These are phyloP conservation scores for Trichonephila clavipes DNA, from an alignment of 1,140 invertebrate genomes.

Conservation along the genomic window DNA sequence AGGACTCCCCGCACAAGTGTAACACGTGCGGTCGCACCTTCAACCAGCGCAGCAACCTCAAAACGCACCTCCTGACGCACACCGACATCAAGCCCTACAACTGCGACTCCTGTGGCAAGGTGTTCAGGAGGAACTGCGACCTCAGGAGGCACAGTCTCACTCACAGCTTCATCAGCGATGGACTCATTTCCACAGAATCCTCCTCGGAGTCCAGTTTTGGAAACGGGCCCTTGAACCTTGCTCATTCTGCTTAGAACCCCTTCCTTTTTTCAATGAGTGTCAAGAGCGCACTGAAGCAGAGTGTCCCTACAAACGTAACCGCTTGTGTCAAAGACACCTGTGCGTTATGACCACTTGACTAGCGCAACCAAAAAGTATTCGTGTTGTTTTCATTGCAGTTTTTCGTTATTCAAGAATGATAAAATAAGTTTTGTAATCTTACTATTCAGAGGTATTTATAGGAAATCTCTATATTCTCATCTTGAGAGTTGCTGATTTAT, in stretches of 20 bases:
- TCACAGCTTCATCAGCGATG: conserved; percentile 85
- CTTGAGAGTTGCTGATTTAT: no score
- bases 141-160: conserved; percentile 88
- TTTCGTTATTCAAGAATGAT: no score
- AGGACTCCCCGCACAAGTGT: conserved; percentile 93
- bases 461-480: no score
- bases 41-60: conserved; percentile 93
- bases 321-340: background rate
- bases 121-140: conserved; percentile 80
- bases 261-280: no score
- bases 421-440: no score
- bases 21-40: conserved; percentile 89
- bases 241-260: background rate
- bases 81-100: conserved; percentile 93
- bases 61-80: conserved; percentile 95
- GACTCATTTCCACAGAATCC: conserved; percentile 28
- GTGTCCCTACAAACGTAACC: background rate
- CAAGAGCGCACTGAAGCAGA: background rate
- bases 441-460: no score
- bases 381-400: no score
- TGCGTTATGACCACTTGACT: no score
- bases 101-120: conserved; percentile 81
- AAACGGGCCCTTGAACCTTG: conserved; percentile 55
- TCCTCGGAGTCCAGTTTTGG: conserved; percentile 20
- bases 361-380: no score